A percentile compares a stretch with the other conserved stretches of the same genome.
Conservation (phyloP, 2,113 vertebrate species). For the Machaerirhynchus nigripectus region DNA sequence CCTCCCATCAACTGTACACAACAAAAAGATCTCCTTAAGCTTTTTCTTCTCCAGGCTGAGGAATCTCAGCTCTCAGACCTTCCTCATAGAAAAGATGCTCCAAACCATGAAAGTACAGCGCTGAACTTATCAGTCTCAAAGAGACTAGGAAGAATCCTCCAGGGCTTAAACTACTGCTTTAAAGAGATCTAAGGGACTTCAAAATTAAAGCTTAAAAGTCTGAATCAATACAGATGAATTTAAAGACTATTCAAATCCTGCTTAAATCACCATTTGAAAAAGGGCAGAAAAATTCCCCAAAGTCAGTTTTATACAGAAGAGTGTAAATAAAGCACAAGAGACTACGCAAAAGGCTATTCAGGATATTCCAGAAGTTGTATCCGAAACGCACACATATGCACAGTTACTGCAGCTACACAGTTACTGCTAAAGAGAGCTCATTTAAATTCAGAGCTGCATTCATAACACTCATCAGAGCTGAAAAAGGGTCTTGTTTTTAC, state of each 20-base stretch:
- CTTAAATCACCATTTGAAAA: neutral
- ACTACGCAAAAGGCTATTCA: neutral
- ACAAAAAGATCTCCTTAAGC: neutral
- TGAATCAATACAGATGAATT: neutral
- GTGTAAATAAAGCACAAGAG: neutral
- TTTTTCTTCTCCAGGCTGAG: neutral
- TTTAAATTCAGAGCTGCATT: neutral
- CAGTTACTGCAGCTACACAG: neutral
- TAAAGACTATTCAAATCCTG: neutral
- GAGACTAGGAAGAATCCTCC: neutral
- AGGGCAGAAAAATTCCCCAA: neutral
- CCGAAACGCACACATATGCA: neutral
- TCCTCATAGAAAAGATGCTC: neutral
- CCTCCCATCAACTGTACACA: neutral
- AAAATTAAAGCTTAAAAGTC: constrained; percentile 11
- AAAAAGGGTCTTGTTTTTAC: neutral
- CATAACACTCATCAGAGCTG: neutral
- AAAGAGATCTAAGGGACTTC: neutral
- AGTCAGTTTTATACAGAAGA: neutral
- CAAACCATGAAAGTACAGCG: neutral
- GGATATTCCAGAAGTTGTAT: neutral
- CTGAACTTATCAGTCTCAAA: neutral
- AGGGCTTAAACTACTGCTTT: neutral
- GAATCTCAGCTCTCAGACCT: neutral
- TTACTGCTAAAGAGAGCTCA: neutral